These are phyloP conservation scores for Alviniconcha marisindica DNA, from an alignment of 1,140 invertebrate genomes.

Conservation along the genomic window DNA sequence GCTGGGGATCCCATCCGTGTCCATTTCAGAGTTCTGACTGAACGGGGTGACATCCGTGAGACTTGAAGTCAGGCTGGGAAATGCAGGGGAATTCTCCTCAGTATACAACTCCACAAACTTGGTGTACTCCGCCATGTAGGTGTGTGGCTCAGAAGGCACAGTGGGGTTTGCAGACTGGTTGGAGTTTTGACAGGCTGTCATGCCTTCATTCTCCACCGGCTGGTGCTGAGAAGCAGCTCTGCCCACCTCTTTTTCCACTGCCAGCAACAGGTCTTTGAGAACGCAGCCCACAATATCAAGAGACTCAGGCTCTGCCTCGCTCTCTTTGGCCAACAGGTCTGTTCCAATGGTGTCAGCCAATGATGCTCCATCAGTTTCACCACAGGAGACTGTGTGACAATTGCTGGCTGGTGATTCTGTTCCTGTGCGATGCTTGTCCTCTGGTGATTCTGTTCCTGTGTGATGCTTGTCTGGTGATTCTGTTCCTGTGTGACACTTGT, in stretches of 20 bases:
- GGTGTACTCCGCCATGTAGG: slow-evolving; percentile 4
- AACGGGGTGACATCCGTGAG: background rate
- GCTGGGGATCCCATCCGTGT: background rate
- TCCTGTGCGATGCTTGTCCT: too few relatives aligned
- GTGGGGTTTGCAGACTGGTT: background rate
- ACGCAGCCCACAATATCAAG: background rate
- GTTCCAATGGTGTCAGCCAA: too few relatives aligned
- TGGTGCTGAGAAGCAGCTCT: background rate
- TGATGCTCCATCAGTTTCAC: too few relatives aligned
- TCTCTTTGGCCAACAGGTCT: too few relatives aligned
- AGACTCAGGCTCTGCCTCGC: background rate
- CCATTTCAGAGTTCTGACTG: background rate
- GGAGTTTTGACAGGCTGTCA: background rate
- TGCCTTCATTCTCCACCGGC: background rate
- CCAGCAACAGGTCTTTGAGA: background rate
- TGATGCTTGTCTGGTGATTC: too few relatives aligned
- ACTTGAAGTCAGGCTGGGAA: background rate
- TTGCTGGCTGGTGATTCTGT: too few relatives aligned
- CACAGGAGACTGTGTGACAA: too few relatives aligned
- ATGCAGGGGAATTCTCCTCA: background rate
- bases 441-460: too few relatives aligned
- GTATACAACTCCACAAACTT: background rate
- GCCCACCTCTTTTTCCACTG: background rate
- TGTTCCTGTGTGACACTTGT: too few relatives aligned
- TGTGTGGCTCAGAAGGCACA: background rate